Evolutionary conservation across 2,888 invertebrate genomes (phyloP).

Genomic region (Nephrotoma appendiculata): DNA sequence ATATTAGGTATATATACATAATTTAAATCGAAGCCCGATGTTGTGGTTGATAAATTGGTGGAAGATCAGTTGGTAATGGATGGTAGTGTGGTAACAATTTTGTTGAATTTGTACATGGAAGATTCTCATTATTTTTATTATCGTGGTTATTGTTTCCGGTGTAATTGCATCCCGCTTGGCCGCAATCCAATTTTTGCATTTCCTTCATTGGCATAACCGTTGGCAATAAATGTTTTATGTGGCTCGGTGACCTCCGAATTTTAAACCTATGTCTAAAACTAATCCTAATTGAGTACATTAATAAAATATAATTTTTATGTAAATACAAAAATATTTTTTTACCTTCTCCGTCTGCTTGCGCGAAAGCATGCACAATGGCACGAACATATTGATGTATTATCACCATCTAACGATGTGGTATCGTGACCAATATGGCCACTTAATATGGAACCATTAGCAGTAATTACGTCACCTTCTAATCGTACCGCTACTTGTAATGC

Average conservation of each 20-base stretch:
- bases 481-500: conserved; percentile 90
- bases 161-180: background rate
- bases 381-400: conserved; percentile 32
- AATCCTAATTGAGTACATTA: background rate
- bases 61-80: conserved; percentile 1
- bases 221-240: conserved; percentile 30
- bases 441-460: conserved; percentile 79
- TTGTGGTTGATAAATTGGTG: conserved; percentile 3
- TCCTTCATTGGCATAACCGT: conserved; percentile 33
- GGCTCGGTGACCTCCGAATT: conserved; percentile 29
- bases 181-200: conserved; percentile 16
- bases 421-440: conserved; percentile 44
- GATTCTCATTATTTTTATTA: background rate
- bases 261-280: conserved; percentile 27
- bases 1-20: background rate
- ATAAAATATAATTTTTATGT: background rate
- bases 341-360: conserved; percentile 33
- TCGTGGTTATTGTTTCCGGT: background rate
- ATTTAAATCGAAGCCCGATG: conserved; percentile 4
- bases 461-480: conserved; percentile 93
- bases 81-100: conserved; percentile 1
- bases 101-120: background rate
- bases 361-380: conserved; percentile 34
- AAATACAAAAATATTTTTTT: conserved; percentile 14
- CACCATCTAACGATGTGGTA: conserved; percentile 26